A percentile compares a stretch with the other conserved stretches of the same genome.
Conservation (phyloP, 2,888 invertebrate genomes). For the Drosophila antonietae region DNA sequence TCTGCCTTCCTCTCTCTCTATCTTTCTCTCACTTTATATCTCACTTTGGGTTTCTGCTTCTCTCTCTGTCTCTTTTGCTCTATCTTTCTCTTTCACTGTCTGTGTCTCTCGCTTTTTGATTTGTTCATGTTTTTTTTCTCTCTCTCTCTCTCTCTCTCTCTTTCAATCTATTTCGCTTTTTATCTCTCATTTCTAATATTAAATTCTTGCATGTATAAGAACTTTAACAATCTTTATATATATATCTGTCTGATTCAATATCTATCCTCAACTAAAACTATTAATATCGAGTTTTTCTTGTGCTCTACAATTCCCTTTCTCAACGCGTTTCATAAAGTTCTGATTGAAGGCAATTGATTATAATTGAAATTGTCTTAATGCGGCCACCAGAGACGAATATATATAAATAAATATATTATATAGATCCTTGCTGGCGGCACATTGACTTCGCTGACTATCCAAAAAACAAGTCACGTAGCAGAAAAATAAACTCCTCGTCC, state of each 20-base stretch:
- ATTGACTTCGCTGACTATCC: constrained; percentile 67
- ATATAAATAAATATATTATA: constrained; percentile 17
- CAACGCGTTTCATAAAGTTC: constrained; percentile 20
- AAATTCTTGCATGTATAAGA: too few species aligned
- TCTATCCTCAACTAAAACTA: not conserved
- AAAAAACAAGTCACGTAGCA: constrained; percentile 74
- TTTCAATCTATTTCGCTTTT: not conserved
- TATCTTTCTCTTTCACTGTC: not conserved
- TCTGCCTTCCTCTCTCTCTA: not conserved
- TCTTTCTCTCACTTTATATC: not conserved
- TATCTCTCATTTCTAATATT: too few species aligned
- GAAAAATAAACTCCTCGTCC: constrained; percentile 57
- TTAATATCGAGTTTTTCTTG: not conserved
- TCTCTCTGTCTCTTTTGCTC: not conserved
- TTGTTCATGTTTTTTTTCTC: too few species aligned
- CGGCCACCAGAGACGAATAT: constrained; percentile 42
- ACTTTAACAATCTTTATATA: too few species aligned
- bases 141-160: not conserved
- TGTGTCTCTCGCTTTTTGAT: not conserved
- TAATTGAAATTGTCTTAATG: constrained; percentile 74
- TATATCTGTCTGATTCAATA: not conserved
- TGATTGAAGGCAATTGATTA: constrained; percentile 73
- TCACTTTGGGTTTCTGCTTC: not conserved
- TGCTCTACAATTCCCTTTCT: not conserved
- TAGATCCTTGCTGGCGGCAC: constrained; percentile 33